Base-by-base conservation (phyloP, 2,888 invertebrate genomes). In the Euspilapteryx auroguttella region DNA sequence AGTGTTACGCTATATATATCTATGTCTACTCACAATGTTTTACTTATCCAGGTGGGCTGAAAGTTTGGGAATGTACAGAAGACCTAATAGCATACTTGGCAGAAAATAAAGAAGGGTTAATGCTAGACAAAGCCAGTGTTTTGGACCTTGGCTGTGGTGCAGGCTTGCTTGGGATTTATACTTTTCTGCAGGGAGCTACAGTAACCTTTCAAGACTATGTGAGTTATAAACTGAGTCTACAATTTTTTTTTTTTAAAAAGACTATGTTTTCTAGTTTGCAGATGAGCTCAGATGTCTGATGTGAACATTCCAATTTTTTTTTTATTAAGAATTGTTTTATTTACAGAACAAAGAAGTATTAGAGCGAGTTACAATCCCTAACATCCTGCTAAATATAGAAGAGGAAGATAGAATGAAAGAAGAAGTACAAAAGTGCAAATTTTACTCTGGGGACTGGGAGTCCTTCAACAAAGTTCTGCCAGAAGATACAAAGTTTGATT, bases 191-290 rank as follows among this genome's bases (percentile, higher is more conserved):
- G 44, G 87, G 85, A 27, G 84, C 89, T 3, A 41, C 39, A 28
- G 89, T 92, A 8, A 83, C 86, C 47, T 94, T 95, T 64, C 96
- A 97, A 64, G 97, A 98, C 69, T 98, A 94, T 79, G 96, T 95
- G 78, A 80, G 87, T 75, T 35, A 32, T 29, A 14, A 25, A 14
- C 21, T 17, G 3, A 17, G 17, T 17, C 17, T 17, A 26, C 9
- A 26, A 22, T 13, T 17, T 10, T 24, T 14, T 17, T 30, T 24
- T 21, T 33, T 24, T 24, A 15, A 11, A n/a, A n/a, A n/a, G n/a
- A n/a, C n/a, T n/a, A n/a, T n/a, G n/a, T n/a, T n/a, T n/a, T n/a
- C n/a, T n/a, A n/a, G n/a, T n/a, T n/a, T n/a, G n/a, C n/a, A n/a
- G n/a, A n/a, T n/a, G n/a, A n/a, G n/a, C n/a, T n/a, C n/a, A n/a